Conservation (phyloP, 1,140 invertebrate species). For the Ladona fulva region DNA sequence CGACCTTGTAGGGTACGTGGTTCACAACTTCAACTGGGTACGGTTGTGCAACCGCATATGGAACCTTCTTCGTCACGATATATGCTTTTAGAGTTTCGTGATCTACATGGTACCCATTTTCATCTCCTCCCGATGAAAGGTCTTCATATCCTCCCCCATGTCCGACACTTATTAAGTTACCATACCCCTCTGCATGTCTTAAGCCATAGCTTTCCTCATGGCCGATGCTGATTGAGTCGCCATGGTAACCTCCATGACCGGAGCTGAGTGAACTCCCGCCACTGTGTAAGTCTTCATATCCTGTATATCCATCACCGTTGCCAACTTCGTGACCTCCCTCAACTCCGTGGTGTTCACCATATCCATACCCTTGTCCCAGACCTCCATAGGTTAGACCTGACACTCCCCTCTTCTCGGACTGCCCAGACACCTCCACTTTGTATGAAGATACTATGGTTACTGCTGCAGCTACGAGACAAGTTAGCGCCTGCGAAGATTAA, state of each 20-base stretch:
- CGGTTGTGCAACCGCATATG: constrained; percentile 34
- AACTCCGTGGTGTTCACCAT: too few species aligned
- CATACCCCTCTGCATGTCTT: background rate
- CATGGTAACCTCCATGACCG: background rate
- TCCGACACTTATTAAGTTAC: background rate
- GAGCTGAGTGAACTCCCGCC: background rate
- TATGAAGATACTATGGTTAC: too few species aligned
- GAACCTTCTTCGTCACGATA: constrained; percentile 40
- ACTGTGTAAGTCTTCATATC: background rate
- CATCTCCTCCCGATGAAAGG: constrained; percentile 16
- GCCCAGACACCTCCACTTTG: too few species aligned
- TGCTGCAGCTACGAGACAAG: too few species aligned
- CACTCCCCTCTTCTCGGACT: too few species aligned
- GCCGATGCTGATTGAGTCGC: background rate
- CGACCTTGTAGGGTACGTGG: constrained; percentile 29
- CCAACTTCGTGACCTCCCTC: too few species aligned
- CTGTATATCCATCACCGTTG: background rate
- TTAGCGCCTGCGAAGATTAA: too few species aligned
- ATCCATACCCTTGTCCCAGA: too few species aligned
- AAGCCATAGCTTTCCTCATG: background rate
- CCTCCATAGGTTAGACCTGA: too few species aligned
- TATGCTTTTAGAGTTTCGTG: constrained; percentile 36
- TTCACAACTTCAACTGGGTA: constrained; percentile 38
- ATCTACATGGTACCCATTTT: constrained; percentile 25
- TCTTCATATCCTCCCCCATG: background rate